Percentiles rank a stretch among this genome's conserved stretches.
Conservation (phyloP, 37 sponge, comb jelly and placozoan genomes). For the Beroe ovata region DNA sequence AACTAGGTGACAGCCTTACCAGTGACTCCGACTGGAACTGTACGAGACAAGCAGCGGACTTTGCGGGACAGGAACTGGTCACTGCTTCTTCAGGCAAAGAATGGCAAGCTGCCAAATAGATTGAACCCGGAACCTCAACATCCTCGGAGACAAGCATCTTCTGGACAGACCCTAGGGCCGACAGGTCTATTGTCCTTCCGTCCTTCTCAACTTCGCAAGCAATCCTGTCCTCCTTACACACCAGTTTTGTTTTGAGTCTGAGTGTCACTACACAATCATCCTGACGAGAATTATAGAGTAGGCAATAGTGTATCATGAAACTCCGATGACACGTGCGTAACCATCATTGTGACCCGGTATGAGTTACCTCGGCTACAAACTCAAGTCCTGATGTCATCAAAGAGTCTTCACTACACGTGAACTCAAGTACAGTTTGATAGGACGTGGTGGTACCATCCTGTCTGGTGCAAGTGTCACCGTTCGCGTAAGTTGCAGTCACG, state of each 20-base stretch:
- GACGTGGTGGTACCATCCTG: neutral
- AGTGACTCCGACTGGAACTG: no score
- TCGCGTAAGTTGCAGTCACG: no score
- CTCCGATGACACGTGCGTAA: no score
- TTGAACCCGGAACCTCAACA: neutral
- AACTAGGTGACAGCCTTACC: no score
- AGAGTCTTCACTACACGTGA: neutral
- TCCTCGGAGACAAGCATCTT: neutral
- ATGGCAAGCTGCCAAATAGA: conserved; percentile 10
- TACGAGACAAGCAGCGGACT: conserved; percentile 19
- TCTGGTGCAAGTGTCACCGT: neutral
- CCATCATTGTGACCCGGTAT: no score
- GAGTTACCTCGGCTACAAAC: neutral
- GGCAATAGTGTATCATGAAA: no score
- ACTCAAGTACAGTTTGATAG: conserved; percentile 17
- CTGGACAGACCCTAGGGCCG: neutral
- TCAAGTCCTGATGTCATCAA: neutral
- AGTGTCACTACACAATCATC: neutral
- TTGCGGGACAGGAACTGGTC: neutral
- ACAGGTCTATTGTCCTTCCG: conserved; percentile 18
- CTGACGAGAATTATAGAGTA: no score
- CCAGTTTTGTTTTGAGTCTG: neutral
- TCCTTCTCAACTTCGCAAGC: conserved; percentile 1
- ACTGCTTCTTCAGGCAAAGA: neutral
- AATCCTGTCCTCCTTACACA: neutral